These are phyloP conservation scores for Agonopterix arenella DNA, from an alignment of 2,888 invertebrate species.

Conservation along the genomic window DNA sequence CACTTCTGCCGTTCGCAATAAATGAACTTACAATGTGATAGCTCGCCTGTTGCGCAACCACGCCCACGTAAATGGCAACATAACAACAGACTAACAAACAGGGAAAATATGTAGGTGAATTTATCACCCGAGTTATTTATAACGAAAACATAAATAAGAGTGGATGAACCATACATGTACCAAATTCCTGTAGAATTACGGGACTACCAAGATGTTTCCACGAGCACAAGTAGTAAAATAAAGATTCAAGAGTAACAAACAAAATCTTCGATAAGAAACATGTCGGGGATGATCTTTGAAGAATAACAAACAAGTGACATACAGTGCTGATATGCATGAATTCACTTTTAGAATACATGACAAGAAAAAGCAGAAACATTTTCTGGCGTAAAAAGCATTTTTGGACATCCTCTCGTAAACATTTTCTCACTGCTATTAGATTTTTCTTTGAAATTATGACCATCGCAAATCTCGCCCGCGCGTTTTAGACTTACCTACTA, in stretches of 20 bases:
- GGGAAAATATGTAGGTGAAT: conserved; percentile 2
- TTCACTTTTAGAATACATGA: too few relatives aligned
- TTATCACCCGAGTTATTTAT: not conserved
- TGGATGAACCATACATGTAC: too few relatives aligned
- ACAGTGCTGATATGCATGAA: too few relatives aligned
- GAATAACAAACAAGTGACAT: too few relatives aligned
- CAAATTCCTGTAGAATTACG: too few relatives aligned
- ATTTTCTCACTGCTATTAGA: conserved; percentile 39
- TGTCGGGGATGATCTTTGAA: too few relatives aligned
- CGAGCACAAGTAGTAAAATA: too few relatives aligned
- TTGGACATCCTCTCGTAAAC: conserved; percentile 36
- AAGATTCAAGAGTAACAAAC: too few relatives aligned
- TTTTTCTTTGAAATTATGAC: conserved; percentile 29
- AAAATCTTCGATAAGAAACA: too few relatives aligned
- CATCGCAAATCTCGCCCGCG: conserved; percentile 17
- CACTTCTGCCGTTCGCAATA: conserved; percentile 47
- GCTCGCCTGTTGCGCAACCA: conserved; percentile 39
- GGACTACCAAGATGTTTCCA: too few relatives aligned
- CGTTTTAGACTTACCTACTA: conserved; percentile 3
- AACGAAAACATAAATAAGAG: not conserved
- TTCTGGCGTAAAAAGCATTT: conserved; percentile 39
- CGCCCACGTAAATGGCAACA: conserved; percentile 36
- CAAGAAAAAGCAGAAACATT: conserved; percentile 13
- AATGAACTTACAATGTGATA: conserved; percentile 43
- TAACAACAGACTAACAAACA: conserved; percentile 24